phyloP scores from a whole-genome alignment of 2,888 invertebrate genomes.

The Calameuta filiformis region DNA sequence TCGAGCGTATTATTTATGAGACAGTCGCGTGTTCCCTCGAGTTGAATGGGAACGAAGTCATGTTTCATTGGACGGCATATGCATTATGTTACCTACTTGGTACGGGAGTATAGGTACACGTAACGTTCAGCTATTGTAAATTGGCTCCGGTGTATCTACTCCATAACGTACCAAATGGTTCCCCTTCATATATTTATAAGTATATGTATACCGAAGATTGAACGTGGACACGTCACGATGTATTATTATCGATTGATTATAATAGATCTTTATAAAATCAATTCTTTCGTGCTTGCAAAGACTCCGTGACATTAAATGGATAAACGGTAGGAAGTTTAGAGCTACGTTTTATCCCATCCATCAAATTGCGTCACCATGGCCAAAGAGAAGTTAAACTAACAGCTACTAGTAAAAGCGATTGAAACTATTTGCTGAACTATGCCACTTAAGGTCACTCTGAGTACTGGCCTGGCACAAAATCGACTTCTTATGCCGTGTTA shows the following conservation, averaged over 20 bases:
- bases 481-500: background rate
- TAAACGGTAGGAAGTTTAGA: background rate
- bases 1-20: background rate
- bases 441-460: background rate
- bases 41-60: background rate
- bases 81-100: background rate
- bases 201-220: no score
- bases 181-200: background rate
- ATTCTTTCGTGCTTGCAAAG: background rate
- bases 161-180: background rate
- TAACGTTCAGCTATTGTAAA: background rate
- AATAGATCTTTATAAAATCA: background rate
- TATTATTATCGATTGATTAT: background rate
- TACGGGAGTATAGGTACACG: background rate
- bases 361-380: background rate
- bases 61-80: background rate
- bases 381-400: background rate
- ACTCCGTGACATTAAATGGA: background rate
- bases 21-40: background rate
- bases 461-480: background rate
- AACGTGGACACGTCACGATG: background rate
- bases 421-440: background rate
- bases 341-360: background rate
- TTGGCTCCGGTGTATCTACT: background rate
- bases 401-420: background rate